Evolutionary conservation across 2,797 vertebrate species (phyloP).

Genomic region (Rhinatrema bivittatum): DNA sequence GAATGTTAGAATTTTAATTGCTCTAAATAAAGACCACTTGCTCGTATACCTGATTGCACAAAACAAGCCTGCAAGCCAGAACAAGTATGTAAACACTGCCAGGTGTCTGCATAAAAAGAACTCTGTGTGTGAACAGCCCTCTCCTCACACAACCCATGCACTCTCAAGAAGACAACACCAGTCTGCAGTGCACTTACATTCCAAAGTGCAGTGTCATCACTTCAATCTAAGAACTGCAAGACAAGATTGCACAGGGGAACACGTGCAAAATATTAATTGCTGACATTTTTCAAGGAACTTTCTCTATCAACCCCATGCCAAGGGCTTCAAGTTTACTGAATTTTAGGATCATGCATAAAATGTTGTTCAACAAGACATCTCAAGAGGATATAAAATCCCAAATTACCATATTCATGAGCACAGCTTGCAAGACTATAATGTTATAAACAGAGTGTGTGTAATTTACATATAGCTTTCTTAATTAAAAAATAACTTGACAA

Average conservation of each 20-base stretch:
- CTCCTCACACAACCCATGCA: constrained; percentile 53
- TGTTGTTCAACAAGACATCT: constrained; percentile 74
- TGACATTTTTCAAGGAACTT: constrained; percentile 61
- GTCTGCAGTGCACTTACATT: constrained; percentile 57
- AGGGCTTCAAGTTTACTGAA: constrained; percentile 65
- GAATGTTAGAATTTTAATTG: constrained; percentile 89
- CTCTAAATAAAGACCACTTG: constrained; percentile 80
- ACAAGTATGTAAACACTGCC: constrained; percentile 64
- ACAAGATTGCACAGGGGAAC: constrained; percentile 49
- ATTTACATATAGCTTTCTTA: constrained; percentile 67
- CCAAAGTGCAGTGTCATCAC: constrained; percentile 60
- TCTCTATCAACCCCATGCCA: constrained; percentile 64
- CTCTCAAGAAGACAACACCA: constrained; percentile 65
- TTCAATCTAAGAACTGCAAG: constrained; percentile 37
- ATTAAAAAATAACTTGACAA: constrained; percentile 60
- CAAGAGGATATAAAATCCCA: constrained; percentile 67
- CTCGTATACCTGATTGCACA: constrained; percentile 79
- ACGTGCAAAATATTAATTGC: constrained; percentile 59
- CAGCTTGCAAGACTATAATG: constrained; percentile 61
- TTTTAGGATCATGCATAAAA: constrained; percentile 70
- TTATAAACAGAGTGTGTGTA: constrained; percentile 67
- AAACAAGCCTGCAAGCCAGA: constrained; percentile 63
- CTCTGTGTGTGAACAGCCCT: constrained; percentile 49
- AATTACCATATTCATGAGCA: constrained; percentile 76
- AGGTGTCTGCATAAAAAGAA: constrained; percentile 87